Conservation (phyloP, 1,140 invertebrate genomes). For the Apis mellifera region Amel_HAv3.1 CM009934.2:6165501-6166000, state of each 20-base stretch:
- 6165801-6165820: slow-evolving; percentile 2
- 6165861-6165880: slow-evolving; percentile 21
- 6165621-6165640: too few relatives aligned
- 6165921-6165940: neutral
- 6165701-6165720: neutral
- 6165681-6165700: neutral
- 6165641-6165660: neutral
- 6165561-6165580: neutral
- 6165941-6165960: neutral
- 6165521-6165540: too few relatives aligned
- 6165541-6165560: too few relatives aligned
- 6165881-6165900: neutral
- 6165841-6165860: slow-evolving; percentile 38
- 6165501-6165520: too few relatives aligned
- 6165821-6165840: slow-evolving; percentile 24
- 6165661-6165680: neutral
- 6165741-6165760: too few relatives aligned
- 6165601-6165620: neutral
- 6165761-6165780: neutral
- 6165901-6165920: neutral
- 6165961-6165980: neutral
- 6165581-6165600: neutral
- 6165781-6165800: neutral
- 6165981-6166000: neutral
- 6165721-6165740: neutral